These are phyloP conservation scores for Choloepus hoffmanni DNA, from an alignment of 2,113 vertebrate species.

Conservation along the genomic window DNA sequence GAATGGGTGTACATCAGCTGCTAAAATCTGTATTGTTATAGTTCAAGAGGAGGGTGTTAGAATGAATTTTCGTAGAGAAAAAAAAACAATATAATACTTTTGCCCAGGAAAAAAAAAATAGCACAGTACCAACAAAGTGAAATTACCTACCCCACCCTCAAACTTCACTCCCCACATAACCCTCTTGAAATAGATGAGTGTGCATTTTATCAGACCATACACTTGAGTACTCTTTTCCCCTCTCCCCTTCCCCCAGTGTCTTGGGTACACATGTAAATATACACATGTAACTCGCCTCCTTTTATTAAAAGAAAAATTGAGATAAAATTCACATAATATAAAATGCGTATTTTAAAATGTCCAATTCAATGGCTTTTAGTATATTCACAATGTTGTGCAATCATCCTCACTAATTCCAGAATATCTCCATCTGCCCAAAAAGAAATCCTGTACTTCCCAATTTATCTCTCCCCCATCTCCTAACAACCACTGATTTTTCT, in stretches of 20 bases:
- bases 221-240: background rate
- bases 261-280: background rate
- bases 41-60: background rate
- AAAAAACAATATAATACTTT: background rate
- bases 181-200: background rate
- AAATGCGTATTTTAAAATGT: background rate
- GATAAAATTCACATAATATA: background rate
- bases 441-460: background rate
- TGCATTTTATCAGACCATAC: background rate
- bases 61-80: background rate
- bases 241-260: background rate
- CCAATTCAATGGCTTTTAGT: background rate
- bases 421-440: background rate
- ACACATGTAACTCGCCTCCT: background rate
- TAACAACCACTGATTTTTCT: background rate
- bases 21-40: background rate
- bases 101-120: background rate
- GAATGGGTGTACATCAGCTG: background rate
- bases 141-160: background rate
- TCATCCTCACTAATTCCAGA: background rate
- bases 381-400: background rate
- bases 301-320: background rate
- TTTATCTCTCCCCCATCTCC: background rate
- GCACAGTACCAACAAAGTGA: background rate
- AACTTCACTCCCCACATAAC: background rate